Evolutionary conservation across 2,797 vertebrate genomes (phyloP).

Genomic region (Microtus agrestis): DNA sequence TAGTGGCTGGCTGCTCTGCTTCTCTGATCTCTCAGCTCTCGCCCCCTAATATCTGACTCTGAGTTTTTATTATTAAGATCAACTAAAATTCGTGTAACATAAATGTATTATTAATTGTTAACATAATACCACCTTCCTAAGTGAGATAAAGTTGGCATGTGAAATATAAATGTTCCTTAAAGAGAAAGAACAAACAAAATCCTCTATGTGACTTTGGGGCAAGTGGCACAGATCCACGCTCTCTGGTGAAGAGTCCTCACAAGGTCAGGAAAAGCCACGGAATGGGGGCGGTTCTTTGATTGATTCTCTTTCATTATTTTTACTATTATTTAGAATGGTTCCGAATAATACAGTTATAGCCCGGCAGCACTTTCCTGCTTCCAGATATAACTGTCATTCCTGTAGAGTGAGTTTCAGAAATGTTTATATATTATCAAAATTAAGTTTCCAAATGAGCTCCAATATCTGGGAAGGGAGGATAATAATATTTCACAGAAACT

Average conservation of each 20-base stretch:
- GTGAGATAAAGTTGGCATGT: not conserved
- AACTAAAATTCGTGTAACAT: too few species aligned
- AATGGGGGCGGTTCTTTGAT: constrained; percentile 23
- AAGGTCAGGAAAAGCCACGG: constrained; percentile 61
- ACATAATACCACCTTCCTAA: constrained; percentile 43
- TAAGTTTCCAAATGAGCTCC: constrained; percentile 88
- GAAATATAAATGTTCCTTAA: constrained; percentile 32
- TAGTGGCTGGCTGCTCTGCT: too few species aligned
- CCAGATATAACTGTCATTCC: constrained; percentile 85
- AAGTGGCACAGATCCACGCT: constrained; percentile 15
- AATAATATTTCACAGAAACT: constrained; percentile 90
- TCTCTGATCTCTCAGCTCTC: too few species aligned
- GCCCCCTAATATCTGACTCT: too few species aligned
- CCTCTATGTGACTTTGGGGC: constrained; percentile 6
- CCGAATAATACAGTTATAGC: constrained; percentile 73
- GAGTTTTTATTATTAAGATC: too few species aligned
- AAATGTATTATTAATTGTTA: constrained; percentile 12
- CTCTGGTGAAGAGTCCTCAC: not conserved
- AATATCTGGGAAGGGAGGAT: constrained; percentile 85
- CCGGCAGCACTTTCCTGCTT: constrained; percentile 71
- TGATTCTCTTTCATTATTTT: constrained; percentile 78
- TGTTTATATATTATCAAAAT: constrained; percentile 89
- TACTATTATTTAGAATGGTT: constrained; percentile 78
- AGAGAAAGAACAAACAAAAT: not conserved
- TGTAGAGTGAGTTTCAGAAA: constrained; percentile 83